Evolutionary conservation across 1,140 invertebrate genomes (phyloP).

Genomic region (Megalopta genalis): DNA sequence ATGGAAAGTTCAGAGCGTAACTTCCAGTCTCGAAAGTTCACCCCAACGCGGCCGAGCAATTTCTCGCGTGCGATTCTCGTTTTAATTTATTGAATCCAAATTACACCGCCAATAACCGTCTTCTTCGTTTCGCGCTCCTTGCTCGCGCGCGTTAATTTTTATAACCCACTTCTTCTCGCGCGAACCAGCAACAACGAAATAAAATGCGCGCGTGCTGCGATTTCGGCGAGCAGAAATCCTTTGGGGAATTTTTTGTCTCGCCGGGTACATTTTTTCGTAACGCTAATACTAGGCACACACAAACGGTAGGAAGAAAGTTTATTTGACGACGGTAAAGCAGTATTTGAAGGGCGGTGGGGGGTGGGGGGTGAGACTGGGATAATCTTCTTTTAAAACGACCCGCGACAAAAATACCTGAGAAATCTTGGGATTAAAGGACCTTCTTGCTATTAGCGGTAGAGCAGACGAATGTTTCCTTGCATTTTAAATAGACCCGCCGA

Average conservation of each 20-base stretch:
- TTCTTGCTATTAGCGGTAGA: not conserved
- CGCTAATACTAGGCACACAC: not conserved
- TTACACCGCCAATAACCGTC: too few relatives aligned
- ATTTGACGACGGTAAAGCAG: not conserved
- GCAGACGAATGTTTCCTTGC: not conserved
- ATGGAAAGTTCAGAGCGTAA: conserved; percentile 11
- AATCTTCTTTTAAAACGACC: conserved; percentile 1
- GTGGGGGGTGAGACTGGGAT: too few relatives aligned
- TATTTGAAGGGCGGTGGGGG: not conserved
- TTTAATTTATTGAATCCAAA: not conserved
- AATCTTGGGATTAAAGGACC: not conserved
- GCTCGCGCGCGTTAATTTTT: too few relatives aligned
- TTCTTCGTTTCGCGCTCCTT: not conserved
- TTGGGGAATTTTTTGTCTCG: not conserved
- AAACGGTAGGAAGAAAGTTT: not conserved
- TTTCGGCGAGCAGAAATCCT: not conserved
- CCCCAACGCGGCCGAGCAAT: not conserved
- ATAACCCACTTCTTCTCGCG: too few relatives aligned
- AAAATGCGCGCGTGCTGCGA: too few relatives aligned
- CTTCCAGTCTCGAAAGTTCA: conserved; percentile 11
- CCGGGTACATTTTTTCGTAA: too few relatives aligned
- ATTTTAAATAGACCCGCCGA: not conserved
- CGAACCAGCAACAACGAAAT: too few relatives aligned
- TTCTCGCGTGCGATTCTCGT: not conserved
- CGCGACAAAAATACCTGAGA: not conserved